Evolutionary conservation across 1,140 invertebrate genomes (phyloP).

Genomic region (Drosophila athabasca): DNA sequence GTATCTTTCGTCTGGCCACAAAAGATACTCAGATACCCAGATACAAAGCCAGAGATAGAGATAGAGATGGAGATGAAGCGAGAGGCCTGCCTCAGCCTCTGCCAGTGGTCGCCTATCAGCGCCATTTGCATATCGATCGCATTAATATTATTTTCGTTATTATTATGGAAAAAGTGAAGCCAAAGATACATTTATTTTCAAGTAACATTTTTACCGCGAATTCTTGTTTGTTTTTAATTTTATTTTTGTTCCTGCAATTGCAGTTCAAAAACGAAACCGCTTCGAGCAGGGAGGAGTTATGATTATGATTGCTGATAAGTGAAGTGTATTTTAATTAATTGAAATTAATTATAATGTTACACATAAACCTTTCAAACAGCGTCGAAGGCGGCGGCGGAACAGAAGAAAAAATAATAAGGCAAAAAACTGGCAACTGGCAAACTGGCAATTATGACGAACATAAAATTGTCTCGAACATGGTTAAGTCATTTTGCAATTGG

Average conservation of each 20-base stretch:
- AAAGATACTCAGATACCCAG: conserved; percentile 28
- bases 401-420: conserved; percentile 13
- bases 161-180: conserved; percentile 30
- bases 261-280: conserved; percentile 56
- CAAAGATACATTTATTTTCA: conserved; percentile 24
- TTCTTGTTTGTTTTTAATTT: neutral
- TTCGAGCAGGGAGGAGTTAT: conserved; percentile 23
- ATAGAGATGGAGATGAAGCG: conserved; percentile 14
- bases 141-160: conserved; percentile 72
- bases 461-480: conserved; percentile 70
- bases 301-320: conserved; percentile 68
- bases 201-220: conserved; percentile 8
- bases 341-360: conserved; percentile 74
- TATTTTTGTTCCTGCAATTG: conserved; percentile 31
- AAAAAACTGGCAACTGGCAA: conserved; percentile 8
- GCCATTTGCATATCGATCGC: conserved; percentile 77
- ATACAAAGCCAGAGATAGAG: conserved; percentile 14
- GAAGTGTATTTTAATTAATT: conserved; percentile 77
- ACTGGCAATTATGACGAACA: conserved; percentile 70
- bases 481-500: conserved; percentile 69
- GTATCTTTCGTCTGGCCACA: conserved; percentile 1
- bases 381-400: conserved; percentile 28
- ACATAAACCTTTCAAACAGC: conserved; percentile 43
- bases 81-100: no score
- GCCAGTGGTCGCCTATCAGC: conserved; percentile 45